Base-by-base conservation (phyloP, 2,113 vertebrate genomes). In the Eurystomus gularis region DNA sequence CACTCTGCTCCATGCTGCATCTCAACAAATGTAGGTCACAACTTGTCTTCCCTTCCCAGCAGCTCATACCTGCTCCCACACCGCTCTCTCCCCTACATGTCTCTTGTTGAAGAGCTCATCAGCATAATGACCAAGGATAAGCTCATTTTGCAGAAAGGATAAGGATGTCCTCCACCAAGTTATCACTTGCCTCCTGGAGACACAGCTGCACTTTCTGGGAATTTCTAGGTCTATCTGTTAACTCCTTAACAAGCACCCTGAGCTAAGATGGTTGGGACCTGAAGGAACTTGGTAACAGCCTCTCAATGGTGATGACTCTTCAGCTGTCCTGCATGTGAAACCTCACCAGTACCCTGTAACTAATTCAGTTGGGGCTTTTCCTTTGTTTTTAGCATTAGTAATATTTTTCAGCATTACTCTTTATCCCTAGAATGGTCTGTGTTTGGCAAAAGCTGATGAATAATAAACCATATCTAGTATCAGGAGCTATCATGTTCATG, bases 51-150 rank as follows among this genome's bases (percentile, higher is more conserved):
- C 33, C 65, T 11, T 51, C 23, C 28, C 78, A 51, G 54, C 44
- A 85, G 26, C 24, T 71, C 71, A 9, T 39, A 40, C 51, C 29
- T 79, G 57, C 17, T 52, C n/a, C 54, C 6, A 24, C 37, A 12
- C 14, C 0, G 0, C 17, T 29, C 17, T n/a, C 18, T 31, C 18
- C 29, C 28, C 11, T 25, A 16, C 17, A 2, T 4, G 4, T 29
- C 18, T 11, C 33, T 18, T 1, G 1, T 5, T 40, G 35, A 51
- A 40, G 11, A 0, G 6, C 13, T 77, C 33, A 29, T 65, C 58
- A 11, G 4, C 40, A 15, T 39, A 33, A 8, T 0, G 1, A 25
- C 33, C 35, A 51, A 49, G 18, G 31, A 49, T 13, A 31, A 86
- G 26, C 28, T 83, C 4, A 0, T 55, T 62, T 11, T 42, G 10